Base-by-base conservation (phyloP, 2,888 invertebrate genomes). In the Anodontia alba region DNA sequence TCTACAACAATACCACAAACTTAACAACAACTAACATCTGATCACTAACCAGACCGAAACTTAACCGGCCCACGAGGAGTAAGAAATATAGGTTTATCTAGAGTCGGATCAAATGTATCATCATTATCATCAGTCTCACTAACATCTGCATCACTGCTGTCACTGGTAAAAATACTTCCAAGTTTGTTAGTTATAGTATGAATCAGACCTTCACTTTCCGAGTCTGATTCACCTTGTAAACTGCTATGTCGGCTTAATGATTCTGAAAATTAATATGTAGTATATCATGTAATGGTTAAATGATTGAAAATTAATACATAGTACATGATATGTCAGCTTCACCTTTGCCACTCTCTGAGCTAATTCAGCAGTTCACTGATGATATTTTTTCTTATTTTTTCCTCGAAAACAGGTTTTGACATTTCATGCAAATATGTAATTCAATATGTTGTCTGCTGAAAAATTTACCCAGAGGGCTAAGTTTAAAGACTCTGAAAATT, bases 101-200 rank as follows among this genome's bases (percentile, higher is more conserved):
- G 87, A n/a, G 90, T 84, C n/a, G 90, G 88, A 83, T 92, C 92
- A 74, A 90, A 83, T 5, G 84, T 71, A 26, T 92, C 92, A 77
- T 91, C 92, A 79, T 90, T 90, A 76, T 92, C 92, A 54, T 92
- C 92, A 5, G 90, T 90, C 73, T 92, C 92, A 78, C 92, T 92
- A 76, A 92, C 84, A 72, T 93, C 93, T 23, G 92, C 92, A 57
- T 96, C 96, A 54, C 86, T 85, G 57, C 88, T 87, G 74, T 96
- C 96, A 77, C 96, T 96, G 76, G 97, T 97, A 94, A 97, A 97
- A 79, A 97, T 94, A 95, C 92, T 92, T 83, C 93, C 93, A 54
- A 93, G 92, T 87, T 92, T 92, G 82, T 88, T 92, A 70, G 92
- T 93, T 36, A 93, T 92, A 29, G 90, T 92, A 73, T 92, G 90